Evolutionary conservation across 2,113 vertebrate species (phyloP), one percentile per base, ranked within the genome.

Genomic region (Perca fluviatilis): DNA sequence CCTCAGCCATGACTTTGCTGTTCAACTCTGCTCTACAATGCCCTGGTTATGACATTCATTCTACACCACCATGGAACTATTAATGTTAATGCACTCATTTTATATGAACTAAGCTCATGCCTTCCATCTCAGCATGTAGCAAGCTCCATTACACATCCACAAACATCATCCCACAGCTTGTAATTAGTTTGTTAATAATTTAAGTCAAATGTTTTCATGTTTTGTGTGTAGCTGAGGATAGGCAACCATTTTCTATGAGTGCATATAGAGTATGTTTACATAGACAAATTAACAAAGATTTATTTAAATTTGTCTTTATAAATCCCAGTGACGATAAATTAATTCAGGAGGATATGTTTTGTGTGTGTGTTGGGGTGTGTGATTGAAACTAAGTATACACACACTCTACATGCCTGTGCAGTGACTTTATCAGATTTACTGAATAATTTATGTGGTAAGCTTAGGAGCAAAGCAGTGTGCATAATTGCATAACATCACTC

Each of bases 401-500:
- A 71, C 30, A 74, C 36, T 33, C 33, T 19, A 65, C 54, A 82
- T 77, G 69, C 43, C 66, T 86, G 58, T 75, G 67, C 46, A 3
- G 79, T 23, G 78, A 82, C 77, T 86, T 90, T 87, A 88, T 93
- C 90, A 90, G 65, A 91, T 91, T 83, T 71, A 66, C 61, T 91
- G 89, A 88, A 92, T 93, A 86, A 93, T 93, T 85, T 61, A 90
- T 88, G 88, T 30, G 19, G 49, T 72, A 64, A 82, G 57, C 86
- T 84, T 67, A 69, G 70, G 56, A 85, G 80, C 70, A 89, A 79
- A 88, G 80, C 64, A 76, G 65, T 74, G 86, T 84, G 79, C 77
- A 83, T 91, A 93, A 93, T 90, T 89, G 86, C 78, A 76, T 71
- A 79, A 80, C 84, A 90, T 91, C 79, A 81, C 53, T 93, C 87